Percentiles rank a stretch among this genome's conserved stretches.
Conservation (phyloP, 2,888 invertebrate genomes). For the Rhogogaster chlorosoma region DNA sequence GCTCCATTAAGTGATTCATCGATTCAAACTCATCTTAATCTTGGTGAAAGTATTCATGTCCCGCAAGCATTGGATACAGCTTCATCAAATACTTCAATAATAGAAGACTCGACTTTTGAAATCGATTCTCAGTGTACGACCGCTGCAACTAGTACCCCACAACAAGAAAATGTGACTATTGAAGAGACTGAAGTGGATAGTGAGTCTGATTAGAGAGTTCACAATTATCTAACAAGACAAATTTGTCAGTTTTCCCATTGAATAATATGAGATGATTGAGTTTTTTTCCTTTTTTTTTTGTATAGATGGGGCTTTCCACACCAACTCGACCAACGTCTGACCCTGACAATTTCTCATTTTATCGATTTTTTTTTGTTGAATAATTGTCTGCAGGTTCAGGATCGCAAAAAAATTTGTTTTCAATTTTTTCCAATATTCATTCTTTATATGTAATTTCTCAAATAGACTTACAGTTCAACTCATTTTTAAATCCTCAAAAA, state of each 20-base stretch:
- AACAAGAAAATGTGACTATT: neutral
- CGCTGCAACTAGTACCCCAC: conserved; percentile 2
- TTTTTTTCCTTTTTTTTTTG: neutral
- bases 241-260: neutral
- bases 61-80: neutral
- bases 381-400: too few relatives aligned
- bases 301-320: neutral
- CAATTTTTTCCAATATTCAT: too few relatives aligned
- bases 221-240: neutral
- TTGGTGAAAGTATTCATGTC: neutral
- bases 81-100: neutral
- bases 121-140: neutral
- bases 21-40: neutral
- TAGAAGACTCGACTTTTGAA: neutral
- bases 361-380: neutral
- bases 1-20: neutral
- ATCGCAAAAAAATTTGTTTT: too few relatives aligned
- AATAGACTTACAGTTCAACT: too few relatives aligned
- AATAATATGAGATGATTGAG: neutral
- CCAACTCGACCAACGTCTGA: too few relatives aligned
- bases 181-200: neutral
- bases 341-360: neutral
- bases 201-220: neutral
- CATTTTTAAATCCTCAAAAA: too few relatives aligned
- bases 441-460: too few relatives aligned